Percentiles rank a stretch among this genome's conserved stretches.
These are phyloP conservation scores for Eupristina koningsbergeri DNA, from an alignment of 1,140 invertebrate genomes.

Conservation along the genomic window DNA sequence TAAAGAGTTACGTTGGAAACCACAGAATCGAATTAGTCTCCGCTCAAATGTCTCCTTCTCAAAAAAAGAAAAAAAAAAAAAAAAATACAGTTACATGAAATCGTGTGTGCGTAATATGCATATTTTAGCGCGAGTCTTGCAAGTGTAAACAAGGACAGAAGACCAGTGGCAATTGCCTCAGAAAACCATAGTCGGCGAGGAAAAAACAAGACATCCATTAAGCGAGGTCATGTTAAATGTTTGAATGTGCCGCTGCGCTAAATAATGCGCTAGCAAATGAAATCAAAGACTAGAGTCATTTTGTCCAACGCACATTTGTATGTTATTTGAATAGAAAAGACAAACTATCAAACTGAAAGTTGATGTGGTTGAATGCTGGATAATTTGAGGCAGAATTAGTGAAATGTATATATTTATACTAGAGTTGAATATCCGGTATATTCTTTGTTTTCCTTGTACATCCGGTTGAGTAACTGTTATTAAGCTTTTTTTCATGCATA, in stretches of 20 bases:
- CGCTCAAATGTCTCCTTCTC: neutral
- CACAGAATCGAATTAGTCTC: neutral
- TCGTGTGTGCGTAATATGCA: slow-evolving; percentile 28
- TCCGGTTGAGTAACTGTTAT: neutral
- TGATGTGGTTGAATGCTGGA: neutral
- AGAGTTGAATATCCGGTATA: neutral
- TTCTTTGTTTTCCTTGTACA: neutral
- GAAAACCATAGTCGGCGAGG: slow-evolving; percentile 36
- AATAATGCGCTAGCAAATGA: slow-evolving; percentile 10
- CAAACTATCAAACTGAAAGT: neutral
- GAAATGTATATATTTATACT: neutral
- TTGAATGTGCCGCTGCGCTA: slow-evolving; percentile 39
- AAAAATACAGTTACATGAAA: slow-evolving; percentile 39
- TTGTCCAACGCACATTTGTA: neutral
- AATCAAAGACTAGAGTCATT: neutral
- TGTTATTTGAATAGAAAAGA: neutral
- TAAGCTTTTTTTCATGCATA: neutral
- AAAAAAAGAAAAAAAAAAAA: no score
- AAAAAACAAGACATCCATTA: slow-evolving; percentile 59
- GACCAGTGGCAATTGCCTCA: slow-evolving; percentile 63
- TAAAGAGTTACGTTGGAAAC: neutral
- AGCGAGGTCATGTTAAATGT: slow-evolving; percentile 65
- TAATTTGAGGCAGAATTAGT: neutral
- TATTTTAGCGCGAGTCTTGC: slow-evolving; percentile 9
- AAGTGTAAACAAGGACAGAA: slow-evolving; percentile 40